These are phyloP conservation scores for Myotis myotis DNA, from an alignment of 2,797 vertebrate genomes.

Conservation along the genomic window DNA sequence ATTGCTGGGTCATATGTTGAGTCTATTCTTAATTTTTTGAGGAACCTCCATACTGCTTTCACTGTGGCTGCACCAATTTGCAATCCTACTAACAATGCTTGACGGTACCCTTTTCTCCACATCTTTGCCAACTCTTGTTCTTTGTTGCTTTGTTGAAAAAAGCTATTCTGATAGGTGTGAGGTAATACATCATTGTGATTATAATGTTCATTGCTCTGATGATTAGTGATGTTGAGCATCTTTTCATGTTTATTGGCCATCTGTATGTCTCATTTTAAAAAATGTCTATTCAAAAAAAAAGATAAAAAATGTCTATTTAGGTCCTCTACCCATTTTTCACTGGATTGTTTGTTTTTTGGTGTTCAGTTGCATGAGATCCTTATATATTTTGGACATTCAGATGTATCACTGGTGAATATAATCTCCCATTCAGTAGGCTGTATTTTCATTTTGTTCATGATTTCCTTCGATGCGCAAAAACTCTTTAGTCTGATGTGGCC, in stretches of 20 bases:
- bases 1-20: background rate
- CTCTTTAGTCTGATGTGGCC: background rate
- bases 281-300: background rate
- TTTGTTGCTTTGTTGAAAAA: background rate
- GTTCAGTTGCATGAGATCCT: background rate
- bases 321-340: background rate
- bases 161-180: background rate
- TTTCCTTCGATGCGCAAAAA: background rate
- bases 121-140: background rate
- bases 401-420: background rate
- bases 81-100: background rate
- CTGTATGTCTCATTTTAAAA: background rate
- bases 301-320: too few relatives aligned
- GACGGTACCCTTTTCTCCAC: background rate
- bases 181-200: background rate
- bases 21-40: background rate
- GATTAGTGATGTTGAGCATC: background rate
- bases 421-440: background rate
- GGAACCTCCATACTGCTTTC: background rate
- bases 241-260: background rate
- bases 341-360: background rate
- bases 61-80: background rate
- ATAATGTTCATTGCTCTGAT: background rate
- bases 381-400: background rate
- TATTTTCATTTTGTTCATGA: background rate